Conservation (phyloP, 1,140 invertebrate genomes). For the Procambarus virginalis region DNA sequence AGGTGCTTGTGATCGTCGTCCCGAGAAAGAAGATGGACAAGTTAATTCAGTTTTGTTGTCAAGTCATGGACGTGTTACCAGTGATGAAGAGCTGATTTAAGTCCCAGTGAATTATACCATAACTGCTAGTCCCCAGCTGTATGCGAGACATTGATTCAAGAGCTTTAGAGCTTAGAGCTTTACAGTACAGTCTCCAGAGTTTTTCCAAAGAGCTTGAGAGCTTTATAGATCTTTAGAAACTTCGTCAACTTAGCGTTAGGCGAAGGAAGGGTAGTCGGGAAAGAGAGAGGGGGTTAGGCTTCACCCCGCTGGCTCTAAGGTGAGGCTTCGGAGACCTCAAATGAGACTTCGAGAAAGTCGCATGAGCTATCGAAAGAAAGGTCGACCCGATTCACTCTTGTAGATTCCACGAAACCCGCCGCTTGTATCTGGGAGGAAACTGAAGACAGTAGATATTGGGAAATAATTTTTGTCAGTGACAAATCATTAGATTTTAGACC, state of each 20-base stretch:
- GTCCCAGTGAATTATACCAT: neutral
- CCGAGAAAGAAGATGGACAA: neutral
- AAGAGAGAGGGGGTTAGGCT: neutral
- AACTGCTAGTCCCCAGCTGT: neutral
- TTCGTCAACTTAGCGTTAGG: conserved; percentile 42
- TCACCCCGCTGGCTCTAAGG: neutral
- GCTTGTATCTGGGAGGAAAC: neutral
- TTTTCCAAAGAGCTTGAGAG: conserved; percentile 37
- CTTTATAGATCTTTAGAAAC: conserved; percentile 30
- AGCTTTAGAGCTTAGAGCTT: conserved; percentile 49
- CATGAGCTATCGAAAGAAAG: neutral
- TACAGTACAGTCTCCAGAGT: conserved; percentile 20
- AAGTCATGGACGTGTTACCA: neutral
- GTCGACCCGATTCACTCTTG: conserved; percentile 6
- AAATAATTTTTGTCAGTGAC: conserved; percentile 7
- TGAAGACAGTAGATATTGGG: neutral
- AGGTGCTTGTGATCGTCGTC: neutral
- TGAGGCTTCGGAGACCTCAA: conserved; percentile 10
- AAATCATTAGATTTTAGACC: neutral
- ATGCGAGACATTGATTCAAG: conserved; percentile 13
- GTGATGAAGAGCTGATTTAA: neutral
- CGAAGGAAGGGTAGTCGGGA: neutral
- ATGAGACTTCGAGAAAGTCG: conserved; percentile 4
- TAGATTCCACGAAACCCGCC: neutral
- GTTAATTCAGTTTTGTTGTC: neutral